Conservation (phyloP, 2,888 invertebrate species). For the Schizaphis graminum region DNA sequence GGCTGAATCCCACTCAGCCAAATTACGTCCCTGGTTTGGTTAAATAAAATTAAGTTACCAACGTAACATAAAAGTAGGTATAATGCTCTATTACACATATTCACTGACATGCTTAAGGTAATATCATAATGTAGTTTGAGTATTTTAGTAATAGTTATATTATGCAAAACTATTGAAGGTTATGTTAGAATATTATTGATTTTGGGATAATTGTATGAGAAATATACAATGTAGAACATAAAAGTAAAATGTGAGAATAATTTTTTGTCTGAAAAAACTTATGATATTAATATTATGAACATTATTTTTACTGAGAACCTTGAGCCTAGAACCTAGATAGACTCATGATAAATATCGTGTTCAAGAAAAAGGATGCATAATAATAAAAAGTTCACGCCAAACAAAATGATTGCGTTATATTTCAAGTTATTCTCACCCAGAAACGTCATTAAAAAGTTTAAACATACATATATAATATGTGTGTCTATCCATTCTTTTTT, state of each 20-base stretch:
- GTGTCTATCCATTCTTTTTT: neutral
- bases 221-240: neutral
- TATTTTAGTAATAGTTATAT: neutral
- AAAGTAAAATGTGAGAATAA: neutral
- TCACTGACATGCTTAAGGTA: neutral
- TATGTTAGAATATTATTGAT: neutral
- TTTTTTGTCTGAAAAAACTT: neutral
- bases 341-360: neutral
- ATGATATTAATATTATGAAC: neutral
- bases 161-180: neutral
- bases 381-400: conserved; percentile 48
- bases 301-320: neutral
- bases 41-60: neutral
- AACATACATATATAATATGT: conserved; percentile 23
- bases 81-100: fast-evolving
- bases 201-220: neutral
- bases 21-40: too few species aligned
- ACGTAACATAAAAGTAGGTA: neutral
- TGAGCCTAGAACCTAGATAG: neutral
- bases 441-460: conserved; percentile 59
- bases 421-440: conserved; percentile 27
- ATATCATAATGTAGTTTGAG: neutral
- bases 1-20: too few species aligned
- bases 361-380: neutral
- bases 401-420: conserved; percentile 40